Conservation (phyloP, 64 coral and sea anemone species). For the Pachyseris speciosa region DNA sequence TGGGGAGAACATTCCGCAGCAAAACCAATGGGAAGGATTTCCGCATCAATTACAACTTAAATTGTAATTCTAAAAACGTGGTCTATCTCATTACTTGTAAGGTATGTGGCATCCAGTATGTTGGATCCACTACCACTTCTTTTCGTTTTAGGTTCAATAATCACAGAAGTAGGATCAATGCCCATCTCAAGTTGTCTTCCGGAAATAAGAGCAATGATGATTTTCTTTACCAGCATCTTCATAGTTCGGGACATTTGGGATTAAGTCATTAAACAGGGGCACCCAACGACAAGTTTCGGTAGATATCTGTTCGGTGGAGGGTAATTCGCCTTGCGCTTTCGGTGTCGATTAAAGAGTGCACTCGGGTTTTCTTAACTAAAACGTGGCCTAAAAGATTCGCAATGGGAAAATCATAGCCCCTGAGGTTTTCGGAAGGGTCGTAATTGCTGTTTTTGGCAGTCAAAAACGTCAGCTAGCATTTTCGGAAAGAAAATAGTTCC, state of each 20-base stretch:
- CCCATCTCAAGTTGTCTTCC: not conserved
- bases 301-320: too few species aligned
- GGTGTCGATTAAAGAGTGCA: too few species aligned
- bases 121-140: slow-evolving; percentile 59
- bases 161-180: slow-evolving; percentile 58
- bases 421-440: too few species aligned
- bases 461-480: too few species aligned
- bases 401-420: too few species aligned
- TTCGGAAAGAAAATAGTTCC: too few species aligned
- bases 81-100: slow-evolving; percentile 67
- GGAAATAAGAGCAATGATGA: slow-evolving; percentile 17
- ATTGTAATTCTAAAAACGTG: slow-evolving; percentile 65
- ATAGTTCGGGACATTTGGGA: slow-evolving; percentile 37
- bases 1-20: slow-evolving; percentile 33
- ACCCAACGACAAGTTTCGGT: too few species aligned
- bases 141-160: slow-evolving; percentile 62
- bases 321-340: too few species aligned
- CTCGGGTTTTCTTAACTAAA: too few species aligned
- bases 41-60: slow-evolving; percentile 47
- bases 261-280: too few species aligned
- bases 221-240: slow-evolving; percentile 39
- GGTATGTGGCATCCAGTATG: slow-evolving; percentile 55
- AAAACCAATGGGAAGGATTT: slow-evolving; percentile 43
- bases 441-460: too few species aligned
- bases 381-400: too few species aligned